phyloP scores from a whole-genome alignment of 1,140 invertebrate species.

The Drosophila pachea region DNA sequence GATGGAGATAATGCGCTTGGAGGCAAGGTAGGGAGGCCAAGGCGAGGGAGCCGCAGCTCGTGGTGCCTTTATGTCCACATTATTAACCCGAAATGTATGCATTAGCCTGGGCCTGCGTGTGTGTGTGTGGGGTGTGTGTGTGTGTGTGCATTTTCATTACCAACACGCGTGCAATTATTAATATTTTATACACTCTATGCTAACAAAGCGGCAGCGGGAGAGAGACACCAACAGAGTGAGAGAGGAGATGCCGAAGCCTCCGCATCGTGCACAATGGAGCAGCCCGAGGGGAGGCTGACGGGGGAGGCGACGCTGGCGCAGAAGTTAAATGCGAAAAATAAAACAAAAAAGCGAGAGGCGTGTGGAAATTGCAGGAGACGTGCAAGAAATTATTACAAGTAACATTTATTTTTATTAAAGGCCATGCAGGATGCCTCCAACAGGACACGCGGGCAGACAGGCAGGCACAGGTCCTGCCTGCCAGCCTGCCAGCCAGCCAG shows the following conservation, averaged over 20 bases:
- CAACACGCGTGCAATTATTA: slow-evolving; percentile 72
- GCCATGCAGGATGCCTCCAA: slow-evolving; percentile 30
- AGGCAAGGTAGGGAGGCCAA: neutral
- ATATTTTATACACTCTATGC: slow-evolving; percentile 67
- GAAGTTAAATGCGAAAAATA: slow-evolving; percentile 56
- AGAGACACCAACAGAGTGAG: slow-evolving; percentile 16
- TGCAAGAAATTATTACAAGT: slow-evolving; percentile 71
- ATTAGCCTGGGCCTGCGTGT: slow-evolving; percentile 49
- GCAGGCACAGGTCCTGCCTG: slow-evolving; percentile 29
- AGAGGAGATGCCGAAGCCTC: slow-evolving; percentile 29
- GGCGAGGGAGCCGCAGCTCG: neutral
- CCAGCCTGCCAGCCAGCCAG: slow-evolving; percentile 18
- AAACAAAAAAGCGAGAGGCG: slow-evolving; percentile 34
- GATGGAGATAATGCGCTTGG: slow-evolving; percentile 37
- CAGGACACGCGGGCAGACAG: slow-evolving; percentile 15
- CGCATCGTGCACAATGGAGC: slow-evolving; percentile 52
- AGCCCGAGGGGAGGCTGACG: slow-evolving; percentile 35
- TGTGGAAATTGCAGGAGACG: slow-evolving; percentile 65
- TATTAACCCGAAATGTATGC: slow-evolving; percentile 69
- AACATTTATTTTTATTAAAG: slow-evolving; percentile 77
- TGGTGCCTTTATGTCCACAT: slow-evolving; percentile 33
- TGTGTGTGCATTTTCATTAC: slow-evolving; percentile 69
- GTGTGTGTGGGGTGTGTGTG: slow-evolving; percentile 34
- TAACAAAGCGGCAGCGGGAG: slow-evolving; percentile 20
- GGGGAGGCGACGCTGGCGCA: slow-evolving; percentile 36